Conservation (phyloP, 2,888 invertebrate genomes). For the Cepaea hortensis region DNA sequence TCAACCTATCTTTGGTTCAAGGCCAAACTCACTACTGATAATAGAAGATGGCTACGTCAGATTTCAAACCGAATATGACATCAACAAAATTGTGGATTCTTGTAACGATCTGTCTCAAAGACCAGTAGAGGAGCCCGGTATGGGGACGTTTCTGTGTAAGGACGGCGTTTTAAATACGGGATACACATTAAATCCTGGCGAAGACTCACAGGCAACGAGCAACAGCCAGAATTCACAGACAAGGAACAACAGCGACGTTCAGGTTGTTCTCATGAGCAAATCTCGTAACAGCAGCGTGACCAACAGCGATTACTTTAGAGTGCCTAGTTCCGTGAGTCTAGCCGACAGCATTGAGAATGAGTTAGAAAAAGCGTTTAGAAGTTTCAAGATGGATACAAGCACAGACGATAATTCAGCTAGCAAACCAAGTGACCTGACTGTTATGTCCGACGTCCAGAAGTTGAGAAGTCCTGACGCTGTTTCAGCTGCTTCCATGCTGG, state of each 20-base stretch:
- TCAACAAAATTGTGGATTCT: conserved; percentile 43
- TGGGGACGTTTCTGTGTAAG: conserved; percentile 22
- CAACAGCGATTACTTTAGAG: conserved; percentile 61
- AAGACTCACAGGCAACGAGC: background rate
- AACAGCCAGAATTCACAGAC: background rate
- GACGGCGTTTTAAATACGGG: conserved; percentile 48
- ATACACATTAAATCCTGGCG: conserved; percentile 17
- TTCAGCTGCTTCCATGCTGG: conserved; percentile 17
- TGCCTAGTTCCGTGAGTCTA: conserved; percentile 68
- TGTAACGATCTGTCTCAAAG: conserved; percentile 35
- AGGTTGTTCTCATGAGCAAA: conserved; percentile 25
- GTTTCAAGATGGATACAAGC: conserved; percentile 46
- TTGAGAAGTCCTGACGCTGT: background rate
- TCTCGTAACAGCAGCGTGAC: conserved; percentile 54
- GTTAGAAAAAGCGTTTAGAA: conserved; percentile 62
- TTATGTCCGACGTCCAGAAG: background rate
- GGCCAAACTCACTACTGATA: conserved; percentile 84
- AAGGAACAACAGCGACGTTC: background rate
- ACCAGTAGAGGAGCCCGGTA: conserved; percentile 46
- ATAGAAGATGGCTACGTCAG: conserved; percentile 92
- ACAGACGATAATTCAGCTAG: background rate
- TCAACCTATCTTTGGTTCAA: conserved; percentile 35
- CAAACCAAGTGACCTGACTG: background rate
- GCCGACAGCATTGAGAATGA: conserved; percentile 70
- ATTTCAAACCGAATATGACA: conserved; percentile 80